Evolutionary conservation across 2,888 invertebrate genomes (phyloP).

Genomic region (Trissoscelio sp.): DNA sequence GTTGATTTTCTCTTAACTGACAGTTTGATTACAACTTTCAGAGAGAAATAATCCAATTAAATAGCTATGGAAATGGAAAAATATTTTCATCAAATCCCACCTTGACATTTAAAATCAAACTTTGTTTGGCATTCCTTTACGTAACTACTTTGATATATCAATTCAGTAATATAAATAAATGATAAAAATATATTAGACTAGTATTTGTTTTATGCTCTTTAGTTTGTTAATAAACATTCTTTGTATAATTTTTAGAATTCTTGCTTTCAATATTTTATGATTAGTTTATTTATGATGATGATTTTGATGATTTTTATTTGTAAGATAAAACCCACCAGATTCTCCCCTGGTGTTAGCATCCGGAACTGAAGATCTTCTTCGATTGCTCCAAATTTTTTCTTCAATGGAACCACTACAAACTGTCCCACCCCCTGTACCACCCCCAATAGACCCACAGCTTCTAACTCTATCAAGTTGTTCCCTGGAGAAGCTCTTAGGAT

Average conservation of each 20-base stretch:
- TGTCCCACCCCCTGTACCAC: constrained; percentile 86
- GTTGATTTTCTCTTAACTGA: neutral
- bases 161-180: too few relatives aligned
- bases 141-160: too few relatives aligned
- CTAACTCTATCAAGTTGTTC: constrained; percentile 89
- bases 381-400: constrained; percentile 82
- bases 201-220: too few relatives aligned
- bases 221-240: too few relatives aligned
- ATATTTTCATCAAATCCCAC: too few relatives aligned
- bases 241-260: too few relatives aligned
- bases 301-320: too few relatives aligned
- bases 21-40: neutral
- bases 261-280: too few relatives aligned
- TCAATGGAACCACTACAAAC: constrained; percentile 81
- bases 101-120: too few relatives aligned
- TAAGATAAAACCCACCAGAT: constrained; percentile 76
- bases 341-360: constrained; percentile 81
- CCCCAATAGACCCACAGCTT: constrained; percentile 94
- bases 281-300: too few relatives aligned
- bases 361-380: constrained; percentile 81
- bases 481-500: constrained; percentile 91
- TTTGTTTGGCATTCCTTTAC: too few relatives aligned
- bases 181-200: too few relatives aligned
- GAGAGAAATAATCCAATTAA: neutral
- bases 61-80: neutral